phyloP scores from a whole-genome alignment of 2,113 vertebrate species.

The Blennius ocellaris region DNA sequence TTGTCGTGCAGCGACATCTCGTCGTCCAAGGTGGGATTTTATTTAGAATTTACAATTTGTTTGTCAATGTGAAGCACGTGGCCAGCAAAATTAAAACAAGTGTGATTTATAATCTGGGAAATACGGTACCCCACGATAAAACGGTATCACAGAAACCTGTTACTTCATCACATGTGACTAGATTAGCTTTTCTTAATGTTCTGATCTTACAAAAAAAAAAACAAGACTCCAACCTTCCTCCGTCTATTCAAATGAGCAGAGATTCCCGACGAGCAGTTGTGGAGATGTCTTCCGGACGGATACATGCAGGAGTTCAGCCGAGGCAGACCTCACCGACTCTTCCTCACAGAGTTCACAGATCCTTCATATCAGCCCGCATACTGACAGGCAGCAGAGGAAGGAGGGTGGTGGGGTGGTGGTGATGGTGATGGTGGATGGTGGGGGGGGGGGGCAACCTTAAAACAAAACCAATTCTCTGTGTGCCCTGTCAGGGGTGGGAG shows the following conservation, averaged over 20 bases:
- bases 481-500: constrained; percentile 77
- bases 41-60: no score
- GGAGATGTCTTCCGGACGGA: constrained; percentile 54
- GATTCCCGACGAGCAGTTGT: constrained; percentile 54
- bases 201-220: no score
- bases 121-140: no score
- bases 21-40: no score
- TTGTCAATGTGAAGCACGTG: no score
- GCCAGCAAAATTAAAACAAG: no score
- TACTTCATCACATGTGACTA: no score
- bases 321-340: constrained; percentile 67
- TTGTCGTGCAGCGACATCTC: no score
- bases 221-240: neutral
- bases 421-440: constrained; percentile 23
- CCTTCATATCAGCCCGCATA: constrained; percentile 68
- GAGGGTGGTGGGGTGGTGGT: neutral
- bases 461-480: constrained; percentile 77
- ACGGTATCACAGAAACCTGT: no score
- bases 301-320: constrained; percentile 38
- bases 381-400: constrained; percentile 63
- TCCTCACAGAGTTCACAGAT: constrained; percentile 67
- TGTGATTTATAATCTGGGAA: no score
- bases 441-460: constrained; percentile 60
- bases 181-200: neutral
- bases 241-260: constrained; percentile 41